A percentile compares a stretch with the other conserved stretches of the same genome.
These are phyloP conservation scores for Scartelaos histophorus DNA, from an alignment of 2,113 vertebrate species.

Conservation along the genomic window DNA sequence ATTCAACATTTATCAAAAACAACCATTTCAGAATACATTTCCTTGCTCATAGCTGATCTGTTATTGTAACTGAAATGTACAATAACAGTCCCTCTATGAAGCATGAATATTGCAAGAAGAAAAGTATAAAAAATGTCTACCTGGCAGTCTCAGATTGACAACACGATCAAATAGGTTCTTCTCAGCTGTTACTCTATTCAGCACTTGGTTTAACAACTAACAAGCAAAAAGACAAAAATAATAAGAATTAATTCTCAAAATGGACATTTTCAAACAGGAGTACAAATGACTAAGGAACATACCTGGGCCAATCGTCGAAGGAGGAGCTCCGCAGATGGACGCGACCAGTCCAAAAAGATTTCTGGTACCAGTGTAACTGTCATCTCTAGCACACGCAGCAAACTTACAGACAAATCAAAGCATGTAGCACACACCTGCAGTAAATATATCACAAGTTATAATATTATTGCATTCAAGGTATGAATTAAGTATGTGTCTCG, in stretches of 20 bases:
- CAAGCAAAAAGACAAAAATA: background rate
- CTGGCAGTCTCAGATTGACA: conserved; percentile 71
- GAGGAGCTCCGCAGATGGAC: conserved; percentile 91
- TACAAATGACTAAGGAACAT: background rate
- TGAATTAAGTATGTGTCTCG: background rate
- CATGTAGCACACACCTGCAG: conserved; percentile 91
- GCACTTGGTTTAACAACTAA: conserved; percentile 70
- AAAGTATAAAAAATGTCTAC: conserved; percentile 28
- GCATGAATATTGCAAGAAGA: background rate
- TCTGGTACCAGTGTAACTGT: conserved; percentile 91
- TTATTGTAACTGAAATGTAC: background rate
- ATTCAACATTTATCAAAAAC: background rate
- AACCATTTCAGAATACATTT: background rate
- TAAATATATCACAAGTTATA: too few relatives aligned
- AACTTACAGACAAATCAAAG: conserved; percentile 96
- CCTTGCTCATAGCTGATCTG: background rate
- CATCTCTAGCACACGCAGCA: conserved; percentile 97
- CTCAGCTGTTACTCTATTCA: conserved; percentile 71
- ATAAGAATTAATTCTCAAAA: too few relatives aligned
- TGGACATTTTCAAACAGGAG: background rate
- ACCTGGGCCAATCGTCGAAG: conserved; percentile 95
- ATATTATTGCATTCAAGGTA: background rate
- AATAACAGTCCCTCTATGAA: background rate
- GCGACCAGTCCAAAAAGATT: conserved; percentile 93
- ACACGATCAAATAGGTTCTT: conserved; percentile 74